Evolutionary conservation across 2,888 invertebrate genomes (phyloP), one percentile per base, ranked within the genome.

Genomic region (Endotricha flammealis): DNA sequence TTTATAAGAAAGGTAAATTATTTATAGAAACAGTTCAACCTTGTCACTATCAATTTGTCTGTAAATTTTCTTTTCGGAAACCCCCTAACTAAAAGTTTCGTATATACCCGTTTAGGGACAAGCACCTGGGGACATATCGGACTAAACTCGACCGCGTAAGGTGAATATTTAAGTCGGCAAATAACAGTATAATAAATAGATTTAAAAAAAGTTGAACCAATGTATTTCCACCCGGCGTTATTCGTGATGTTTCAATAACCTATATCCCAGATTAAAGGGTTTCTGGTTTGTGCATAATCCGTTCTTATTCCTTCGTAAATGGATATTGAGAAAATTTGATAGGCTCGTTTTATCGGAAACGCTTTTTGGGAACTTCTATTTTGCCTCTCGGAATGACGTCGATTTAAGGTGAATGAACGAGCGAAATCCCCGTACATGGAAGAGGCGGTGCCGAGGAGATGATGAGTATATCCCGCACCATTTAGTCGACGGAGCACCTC

Each of bases 391-490:
- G 62, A 83, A 82, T 81, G 79, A 80, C 75, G 73, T 69, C 82
- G 73, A 82, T 82, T 83, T 82, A 82, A 81, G 80, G 77, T 78
- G 83, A 82, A 82, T 79, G 79, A 83, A 82, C 79, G 78, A 80
- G 78, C 74, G 52, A 75, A 79, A 85, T 79, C 77, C 72, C 64
- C 67, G 67, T 69, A 85, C 85, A 85, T 64, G 85, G 72, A 85
- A 85, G 70, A 74, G 86, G 85, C 85, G 85, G 79, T 55, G 57
- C 78, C 66, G 65, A 63, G 64, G 54, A 78, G 78, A 81, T 81
- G 83, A 85, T 81, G 82, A 79, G 73, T 79, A 76, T 80, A 80
- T 80, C 77, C 70, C 70, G 72, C 67, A 72, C 73, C 74, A 77
- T 79, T 77, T 73, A 73, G 73, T 72, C 70, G 72, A 76, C 72